Base-by-base conservation (phyloP, 2,113 vertebrate species). In the Galemys pyrenaicus region DNA sequence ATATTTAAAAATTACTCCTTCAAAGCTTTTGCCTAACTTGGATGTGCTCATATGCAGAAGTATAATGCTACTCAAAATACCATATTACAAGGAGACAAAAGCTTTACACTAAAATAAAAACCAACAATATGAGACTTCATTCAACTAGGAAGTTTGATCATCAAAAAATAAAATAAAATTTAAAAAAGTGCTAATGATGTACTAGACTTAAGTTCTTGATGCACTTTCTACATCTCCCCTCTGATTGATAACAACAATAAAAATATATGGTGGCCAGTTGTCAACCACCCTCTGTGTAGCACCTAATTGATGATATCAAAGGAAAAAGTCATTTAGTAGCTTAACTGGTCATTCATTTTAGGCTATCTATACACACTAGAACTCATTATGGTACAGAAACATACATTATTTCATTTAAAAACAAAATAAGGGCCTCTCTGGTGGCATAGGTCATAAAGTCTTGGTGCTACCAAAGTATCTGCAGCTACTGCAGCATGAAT, bases 261-360 rank as follows among this genome's bases (percentile, higher is more conserved):
- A 54, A 2, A 1, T 4, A 2, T 44, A 12, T 1, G 15, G 8
- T 35, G 32, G 20, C 41, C 32, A 2, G 37, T 44, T 4, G 3
- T 22, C 62, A 70, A 37, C 9, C 3, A 26, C 20, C 22, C 3
- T 74, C 13, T 17, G 26, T 84, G 51, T 5, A 13, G 7, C 51
- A 12, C 10, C 28, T 9, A 68, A 46, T 9, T n/a, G 16, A 35
- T 9, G 6, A 39, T 71, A 68, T 19, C 13, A 62, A 51, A 85
- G 84, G 39, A 15, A 13, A 37, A 79, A 28, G 28, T 74, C 26
- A 0, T 3, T 16, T 0, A 10, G 5, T 9, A 22, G 37, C 51
- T 54, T 15, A 54, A 4, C 17, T 82, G 32, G 54, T 28, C 9
- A 12, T 49, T 22, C 2, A 32, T 9, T 28, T 20, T 17, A 8